phyloP scores from a whole-genome alignment of 2,797 vertebrate species.

The Melanotaenia parkinsoni region DNA sequence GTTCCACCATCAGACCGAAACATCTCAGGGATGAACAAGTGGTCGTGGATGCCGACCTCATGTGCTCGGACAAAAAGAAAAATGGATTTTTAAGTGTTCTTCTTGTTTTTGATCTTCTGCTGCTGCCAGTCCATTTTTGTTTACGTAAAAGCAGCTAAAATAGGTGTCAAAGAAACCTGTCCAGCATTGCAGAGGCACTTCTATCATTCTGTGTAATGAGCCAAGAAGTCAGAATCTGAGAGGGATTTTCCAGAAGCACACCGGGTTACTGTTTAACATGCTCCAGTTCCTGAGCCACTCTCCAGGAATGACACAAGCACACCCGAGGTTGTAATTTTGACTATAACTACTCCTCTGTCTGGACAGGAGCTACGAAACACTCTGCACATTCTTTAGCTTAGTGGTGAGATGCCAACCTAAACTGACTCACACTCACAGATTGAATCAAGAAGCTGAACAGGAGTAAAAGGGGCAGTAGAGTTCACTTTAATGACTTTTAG shows the following conservation, averaged over 20 bases:
- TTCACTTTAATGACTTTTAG: background rate
- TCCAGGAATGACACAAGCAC: conserved; percentile 28
- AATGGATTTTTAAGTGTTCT: background rate
- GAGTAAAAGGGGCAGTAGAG: background rate
- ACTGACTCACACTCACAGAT: conserved; percentile 1
- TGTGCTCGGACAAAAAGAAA: background rate
- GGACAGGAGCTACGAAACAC: conserved; percentile 21
- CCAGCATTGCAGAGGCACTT: too few relatives aligned
- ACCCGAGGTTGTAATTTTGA: conserved; percentile 27
- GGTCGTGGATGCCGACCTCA: background rate
- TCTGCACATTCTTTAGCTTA: conserved; percentile 48
- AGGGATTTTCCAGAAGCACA: background rate
- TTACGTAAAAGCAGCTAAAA: background rate
- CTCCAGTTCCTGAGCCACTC: conserved; percentile 10
- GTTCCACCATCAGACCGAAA: background rate
- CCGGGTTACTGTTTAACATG: conserved; percentile 7
- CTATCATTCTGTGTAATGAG: too few relatives aligned
- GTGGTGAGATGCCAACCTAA: conserved; percentile 17
- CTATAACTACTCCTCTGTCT: conserved; percentile 41
- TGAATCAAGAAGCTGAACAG: background rate
- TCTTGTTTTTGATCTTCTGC: conserved; percentile 2
- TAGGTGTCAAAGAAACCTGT: too few relatives aligned
- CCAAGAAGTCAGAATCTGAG: background rate
- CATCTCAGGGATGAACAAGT: conserved; percentile 14
- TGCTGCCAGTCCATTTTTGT: background rate